A percentile compares a stretch with the other conserved stretches of the same genome.
phyloP scores from a whole-genome alignment of 2,113 vertebrate species.

The Bos indicus region DNA sequence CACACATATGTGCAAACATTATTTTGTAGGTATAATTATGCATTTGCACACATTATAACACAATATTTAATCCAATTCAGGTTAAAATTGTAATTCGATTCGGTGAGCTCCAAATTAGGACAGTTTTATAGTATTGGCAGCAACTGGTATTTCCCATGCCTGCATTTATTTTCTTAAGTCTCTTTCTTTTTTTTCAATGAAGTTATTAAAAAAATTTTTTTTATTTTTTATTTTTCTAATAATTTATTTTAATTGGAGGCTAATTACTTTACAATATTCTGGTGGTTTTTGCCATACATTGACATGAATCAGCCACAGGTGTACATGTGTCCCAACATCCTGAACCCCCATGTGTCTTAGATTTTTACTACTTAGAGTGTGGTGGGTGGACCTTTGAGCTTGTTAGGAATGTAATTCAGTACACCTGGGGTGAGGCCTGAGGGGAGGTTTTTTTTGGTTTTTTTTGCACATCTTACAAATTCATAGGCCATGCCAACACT shows the following conservation, averaged over 20 bases:
- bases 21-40: background rate
- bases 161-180: background rate
- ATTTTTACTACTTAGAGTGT: background rate
- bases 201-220: background rate
- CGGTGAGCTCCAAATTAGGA: background rate
- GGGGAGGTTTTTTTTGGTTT: accelerated
- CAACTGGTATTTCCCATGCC: background rate
- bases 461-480: background rate
- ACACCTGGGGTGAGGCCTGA: background rate
- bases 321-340: background rate
- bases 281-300: background rate
- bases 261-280: background rate
- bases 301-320: background rate
- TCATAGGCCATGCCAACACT: background rate
- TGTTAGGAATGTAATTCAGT: background rate
- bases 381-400: background rate
- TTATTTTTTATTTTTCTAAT: background rate
- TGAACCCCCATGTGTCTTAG: background rate
- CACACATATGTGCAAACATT: background rate
- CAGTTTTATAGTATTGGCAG: background rate
- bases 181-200: background rate
- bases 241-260: background rate
- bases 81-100: background rate
- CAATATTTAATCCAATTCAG: background rate
- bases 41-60: background rate